Evolutionary conservation across 2,113 vertebrate species (phyloP), one percentile per base, ranked within the genome.

Genomic region (Amphilophus citrinellus): DNA sequence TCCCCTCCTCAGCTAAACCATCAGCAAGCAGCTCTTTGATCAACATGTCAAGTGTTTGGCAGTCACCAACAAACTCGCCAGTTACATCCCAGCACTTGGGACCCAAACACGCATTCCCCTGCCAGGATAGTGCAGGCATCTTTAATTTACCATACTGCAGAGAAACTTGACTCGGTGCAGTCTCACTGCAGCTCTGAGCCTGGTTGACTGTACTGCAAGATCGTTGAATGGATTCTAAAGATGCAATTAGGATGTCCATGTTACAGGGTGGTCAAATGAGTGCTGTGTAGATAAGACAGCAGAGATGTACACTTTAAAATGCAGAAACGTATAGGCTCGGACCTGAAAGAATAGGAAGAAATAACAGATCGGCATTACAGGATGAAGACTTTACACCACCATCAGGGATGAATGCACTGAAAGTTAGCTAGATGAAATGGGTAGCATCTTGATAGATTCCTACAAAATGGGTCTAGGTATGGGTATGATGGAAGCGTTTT

Each of bases 11-110:
- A 61, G 78, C 44, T 47, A 59, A 89, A 80, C 68, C 56, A 71
- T 39, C 86, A 83, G 56, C 73, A 73, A 77, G 42, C 50, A 79
- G 84, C 83, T 82, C 80, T 90, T 86, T 90, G 80, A 90, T 89
- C 42, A 87, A 9, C 61, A 61, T 79, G 82, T 83, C 84, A 61
- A 80, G 76, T 78, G 27, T 84, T 85, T 88, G 88, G 84, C 87
- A 71, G 71, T 56, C 59, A 24, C 65, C 27, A 24, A 30, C 59
- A 80, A 78, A 84, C 53, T 83, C 75, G 47, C 60, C 68, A 61
- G 82, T 86, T 66, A 24, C 78, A 65, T 80, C 78, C 62, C 65
- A 53, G 73, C 47, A 35, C 35, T 80, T 58, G 61, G 77, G 79
- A 84, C 73, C 27, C 77, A 62, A 75, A 60, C 66, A 73, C 22